Evolutionary conservation across 2,888 invertebrate genomes (phyloP), one percentile per base, ranked within the genome.

Genomic region (Psylliodes chrysocephalus): DNA sequence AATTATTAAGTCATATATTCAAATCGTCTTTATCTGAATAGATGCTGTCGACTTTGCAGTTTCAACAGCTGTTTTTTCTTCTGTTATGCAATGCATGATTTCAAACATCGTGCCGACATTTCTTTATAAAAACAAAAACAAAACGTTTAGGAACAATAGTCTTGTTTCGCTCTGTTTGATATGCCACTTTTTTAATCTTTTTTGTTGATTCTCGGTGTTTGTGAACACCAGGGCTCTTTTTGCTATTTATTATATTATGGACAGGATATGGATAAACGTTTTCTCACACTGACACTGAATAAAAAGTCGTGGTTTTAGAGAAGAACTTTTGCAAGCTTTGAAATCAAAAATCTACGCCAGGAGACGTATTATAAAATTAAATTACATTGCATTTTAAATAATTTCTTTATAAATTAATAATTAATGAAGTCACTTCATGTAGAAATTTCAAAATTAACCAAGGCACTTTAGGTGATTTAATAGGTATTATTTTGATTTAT

Each of bases 151-250:
- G 70, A 73, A 75, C 75, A 75, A 75, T 75, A 66, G 73, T 61
- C 68, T 70, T 71, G 73, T 72, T 73, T 71, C 75, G 75, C 73
- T 75, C 72, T 73, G 73, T 68, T 74, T 75, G 71, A 74, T 55
- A 52, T 57, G 51, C 19, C 56, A 33, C 46, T 63, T 60, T 64
- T 64, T 66, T 64, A 54, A 12, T 68, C 53, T 61, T 54, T 57
- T 19, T 49, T 44, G 57, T 52, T 57, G 52, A 47, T 56, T 60
- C 60, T 59, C 53, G 47, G 57, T 62, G 63, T 63, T 63, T 52
- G 59, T 54, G 28, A 54, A 59, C 51, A 57, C 60, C 51, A 35
- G 53, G 19, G 17, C 35, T 38, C 53, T 53, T 38, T 53, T 53
- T 53, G 18, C 38, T 38, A 53, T 53, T 53, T 53, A 17, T 33